These are phyloP conservation scores for Nasonia giraulti DNA, from an alignment of 1,140 invertebrate species.

Conservation along the genomic window DNA sequence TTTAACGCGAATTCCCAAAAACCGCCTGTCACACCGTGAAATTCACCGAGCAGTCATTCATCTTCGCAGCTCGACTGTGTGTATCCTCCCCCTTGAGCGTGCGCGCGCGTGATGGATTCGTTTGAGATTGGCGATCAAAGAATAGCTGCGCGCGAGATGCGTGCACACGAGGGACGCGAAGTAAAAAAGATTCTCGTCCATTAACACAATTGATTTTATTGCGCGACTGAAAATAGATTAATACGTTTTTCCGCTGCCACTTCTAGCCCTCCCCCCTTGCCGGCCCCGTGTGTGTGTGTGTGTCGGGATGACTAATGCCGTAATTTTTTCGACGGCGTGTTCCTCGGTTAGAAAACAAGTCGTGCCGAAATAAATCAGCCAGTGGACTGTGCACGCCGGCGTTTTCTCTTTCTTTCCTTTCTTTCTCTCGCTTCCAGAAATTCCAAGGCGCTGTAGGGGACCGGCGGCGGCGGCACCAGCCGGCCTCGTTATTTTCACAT, in stretches of 20 bases:
- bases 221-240: constrained; percentile 48
- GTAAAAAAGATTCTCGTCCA: constrained; percentile 34
- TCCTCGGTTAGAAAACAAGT: constrained; percentile 50
- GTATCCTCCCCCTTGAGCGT: background rate
- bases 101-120: background rate
- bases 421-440: constrained; percentile 18
- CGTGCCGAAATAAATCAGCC: constrained; percentile 50
- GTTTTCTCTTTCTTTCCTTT: constrained; percentile 28
- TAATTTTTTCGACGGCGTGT: constrained; percentile 52
- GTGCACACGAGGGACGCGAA: constrained; percentile 4
- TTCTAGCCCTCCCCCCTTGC: background rate
- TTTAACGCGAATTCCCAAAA: constrained; percentile 50
- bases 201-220: constrained; percentile 54
- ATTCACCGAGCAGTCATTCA: constrained; percentile 38
- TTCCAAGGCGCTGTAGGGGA: background rate
- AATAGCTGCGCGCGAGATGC: background rate
- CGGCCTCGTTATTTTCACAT: constrained; percentile 48
- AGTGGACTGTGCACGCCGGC: constrained; percentile 21
- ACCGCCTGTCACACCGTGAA: constrained; percentile 50
- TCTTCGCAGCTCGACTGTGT: constrained; percentile 16
- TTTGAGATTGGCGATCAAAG: constrained; percentile 15
- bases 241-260: constrained; percentile 51
- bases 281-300: background rate
- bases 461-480: background rate
- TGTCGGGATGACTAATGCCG: constrained; percentile 47